Conservation (phyloP, 92 coral and sea anemone species). For the Pocillopora grandis region DNA sequence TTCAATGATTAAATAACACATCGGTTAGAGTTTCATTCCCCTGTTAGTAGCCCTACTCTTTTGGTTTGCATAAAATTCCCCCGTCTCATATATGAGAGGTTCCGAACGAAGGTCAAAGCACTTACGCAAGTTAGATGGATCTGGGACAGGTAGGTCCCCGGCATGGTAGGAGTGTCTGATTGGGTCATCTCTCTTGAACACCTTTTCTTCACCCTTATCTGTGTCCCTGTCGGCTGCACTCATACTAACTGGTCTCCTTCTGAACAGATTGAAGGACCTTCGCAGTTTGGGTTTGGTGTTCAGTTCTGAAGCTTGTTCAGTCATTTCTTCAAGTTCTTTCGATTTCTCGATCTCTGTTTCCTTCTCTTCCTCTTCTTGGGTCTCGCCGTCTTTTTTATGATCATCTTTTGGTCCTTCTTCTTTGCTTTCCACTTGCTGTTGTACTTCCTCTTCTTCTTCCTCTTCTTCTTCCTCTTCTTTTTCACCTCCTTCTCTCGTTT, state of each 20-base stretch:
- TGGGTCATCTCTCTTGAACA: slow-evolving; percentile 58
- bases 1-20: too few species aligned
- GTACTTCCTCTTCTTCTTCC: background rate
- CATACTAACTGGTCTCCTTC: slow-evolving; percentile 79
- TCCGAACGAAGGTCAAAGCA: background rate
- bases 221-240: slow-evolving; percentile 50
- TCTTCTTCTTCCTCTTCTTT: slow-evolving; percentile 7
- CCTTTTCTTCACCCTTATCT: slow-evolving; percentile 45
- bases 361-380: slow-evolving; percentile 16
- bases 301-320: slow-evolving; percentile 43
- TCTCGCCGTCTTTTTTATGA: slow-evolving; percentile 41
- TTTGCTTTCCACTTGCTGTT: background rate
- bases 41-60: too few species aligned
- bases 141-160: slow-evolving; percentile 68
- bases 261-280: slow-evolving; percentile 43
- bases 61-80: background rate
- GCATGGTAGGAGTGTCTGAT: slow-evolving; percentile 82
- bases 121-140: slow-evolving; percentile 64
- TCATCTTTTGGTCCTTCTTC: slow-evolving; percentile 43
- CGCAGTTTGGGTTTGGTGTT: slow-evolving; percentile 58
- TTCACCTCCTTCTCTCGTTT: too few species aligned
- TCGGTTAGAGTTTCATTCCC: too few species aligned
- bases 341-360: slow-evolving; percentile 5
- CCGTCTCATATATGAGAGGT: background rate
- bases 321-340: slow-evolving; percentile 20